Percentiles rank a stretch among this genome's conserved stretches.
phyloP scores from a whole-genome alignment of 2,888 invertebrate species.

The Melikaiella ostensackeni region DNA sequence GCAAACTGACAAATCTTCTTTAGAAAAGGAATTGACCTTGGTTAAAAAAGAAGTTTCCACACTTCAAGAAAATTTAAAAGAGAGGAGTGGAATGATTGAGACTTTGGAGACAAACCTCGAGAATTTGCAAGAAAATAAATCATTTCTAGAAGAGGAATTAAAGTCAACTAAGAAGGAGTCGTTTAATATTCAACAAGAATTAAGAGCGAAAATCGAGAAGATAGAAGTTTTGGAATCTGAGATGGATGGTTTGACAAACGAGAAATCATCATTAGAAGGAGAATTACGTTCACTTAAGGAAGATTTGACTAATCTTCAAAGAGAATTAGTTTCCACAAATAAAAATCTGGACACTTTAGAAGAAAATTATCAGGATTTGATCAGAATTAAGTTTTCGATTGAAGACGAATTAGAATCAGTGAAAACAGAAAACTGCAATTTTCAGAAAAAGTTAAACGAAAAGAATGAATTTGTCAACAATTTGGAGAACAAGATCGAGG shows the following conservation, averaged over 20 bases:
- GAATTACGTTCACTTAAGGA: neutral
- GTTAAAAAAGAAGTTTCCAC: neutral
- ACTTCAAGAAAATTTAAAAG: neutral
- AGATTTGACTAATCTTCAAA: neutral
- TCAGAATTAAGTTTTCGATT: neutral
- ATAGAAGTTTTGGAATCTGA: neutral
- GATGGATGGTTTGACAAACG: neutral
- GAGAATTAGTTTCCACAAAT: neutral
- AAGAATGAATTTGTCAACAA: slow-evolving; percentile 23
- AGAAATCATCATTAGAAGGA: neutral
- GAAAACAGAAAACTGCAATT: neutral
- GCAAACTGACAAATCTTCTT: neutral
- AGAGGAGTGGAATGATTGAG: neutral
- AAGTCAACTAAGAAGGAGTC: neutral
- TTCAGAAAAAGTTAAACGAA: neutral
- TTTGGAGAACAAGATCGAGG: slow-evolving; percentile 28
- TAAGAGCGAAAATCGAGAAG: neutral
- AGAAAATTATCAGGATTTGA: slow-evolving; percentile 15
- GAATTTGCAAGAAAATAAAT: neutral
- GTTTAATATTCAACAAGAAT: neutral
- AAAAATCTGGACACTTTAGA: neutral
- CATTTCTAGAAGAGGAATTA: neutral
- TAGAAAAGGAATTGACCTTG: neutral
- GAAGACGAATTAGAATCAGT: slow-evolving; percentile 7
- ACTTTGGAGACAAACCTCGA: neutral